Conservation (phyloP, 2,113 vertebrate genomes). For the Psilopsiagon aurifrons region DNA sequence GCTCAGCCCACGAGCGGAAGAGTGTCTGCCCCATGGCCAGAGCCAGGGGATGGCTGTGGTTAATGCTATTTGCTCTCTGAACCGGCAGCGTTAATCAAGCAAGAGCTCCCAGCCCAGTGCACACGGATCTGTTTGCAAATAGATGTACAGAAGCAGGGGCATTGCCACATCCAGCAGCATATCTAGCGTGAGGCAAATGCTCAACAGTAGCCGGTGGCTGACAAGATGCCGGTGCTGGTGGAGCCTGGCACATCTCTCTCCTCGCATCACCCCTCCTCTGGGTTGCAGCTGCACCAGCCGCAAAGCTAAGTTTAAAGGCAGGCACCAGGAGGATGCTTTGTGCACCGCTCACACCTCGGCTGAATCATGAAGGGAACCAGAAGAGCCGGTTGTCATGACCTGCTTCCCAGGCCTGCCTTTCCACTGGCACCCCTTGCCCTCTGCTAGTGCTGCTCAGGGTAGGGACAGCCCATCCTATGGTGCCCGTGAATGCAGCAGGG, state of each 20-base stretch:
- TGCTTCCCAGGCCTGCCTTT: conserved; percentile 25
- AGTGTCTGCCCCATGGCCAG: not conserved
- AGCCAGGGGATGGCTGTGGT: not conserved
- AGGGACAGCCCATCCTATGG: not conserved
- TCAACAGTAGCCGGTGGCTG: not conserved
- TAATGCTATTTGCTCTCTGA: not conserved
- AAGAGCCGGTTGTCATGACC: conserved; percentile 44
- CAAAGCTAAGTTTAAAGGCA: not conserved
- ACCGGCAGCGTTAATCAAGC: not conserved
- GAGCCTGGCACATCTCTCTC: not conserved
- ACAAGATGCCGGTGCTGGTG: not conserved
- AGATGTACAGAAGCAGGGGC: not conserved
- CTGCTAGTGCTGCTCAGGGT: not conserved
- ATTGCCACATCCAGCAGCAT: not conserved
- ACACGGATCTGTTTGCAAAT: not conserved
- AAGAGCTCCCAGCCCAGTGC: not conserved
- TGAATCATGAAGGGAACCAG: conserved; percentile 56
- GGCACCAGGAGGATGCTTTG: not conserved
- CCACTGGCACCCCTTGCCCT: not conserved
- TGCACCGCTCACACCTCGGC: conserved; percentile 28
- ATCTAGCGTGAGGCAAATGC: not conserved
- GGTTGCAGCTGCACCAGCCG: not conserved
- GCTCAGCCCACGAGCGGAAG: not conserved
- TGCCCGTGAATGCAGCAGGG: not conserved
- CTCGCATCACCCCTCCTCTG: not conserved